Conservation (phyloP, 2,888 invertebrate genomes). For the Pollenia angustigena region DNA sequence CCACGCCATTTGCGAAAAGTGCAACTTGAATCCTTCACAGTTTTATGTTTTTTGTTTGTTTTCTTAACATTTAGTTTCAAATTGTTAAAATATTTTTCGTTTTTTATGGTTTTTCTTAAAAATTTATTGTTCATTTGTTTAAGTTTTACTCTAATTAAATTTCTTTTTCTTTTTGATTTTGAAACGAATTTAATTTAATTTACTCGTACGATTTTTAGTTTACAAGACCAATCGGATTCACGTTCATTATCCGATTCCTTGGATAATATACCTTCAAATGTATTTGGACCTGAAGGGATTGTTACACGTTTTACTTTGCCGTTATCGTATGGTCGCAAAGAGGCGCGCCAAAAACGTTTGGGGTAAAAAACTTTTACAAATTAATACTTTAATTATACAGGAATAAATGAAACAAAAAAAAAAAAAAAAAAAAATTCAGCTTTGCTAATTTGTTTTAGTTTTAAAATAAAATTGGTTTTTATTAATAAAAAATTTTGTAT, state of each 20-base stretch:
- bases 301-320: conserved; percentile 89
- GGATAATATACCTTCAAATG: conserved; percentile 85
- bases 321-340: conserved; percentile 91
- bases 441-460: conserved; percentile 18
- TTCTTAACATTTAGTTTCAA: neutral
- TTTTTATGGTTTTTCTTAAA: neutral
- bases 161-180: conserved; percentile 52
- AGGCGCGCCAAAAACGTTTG: conserved; percentile 91
- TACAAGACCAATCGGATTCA: conserved; percentile 85
- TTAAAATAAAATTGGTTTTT: neutral
- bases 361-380: conserved; percentile 86
- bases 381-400: conserved; percentile 2
- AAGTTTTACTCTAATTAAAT: conserved; percentile 38
- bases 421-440: conserved; percentile 3
- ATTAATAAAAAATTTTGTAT: neutral
- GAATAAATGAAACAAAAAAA: neutral
- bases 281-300: conserved; percentile 86
- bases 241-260: conserved; percentile 86
- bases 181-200: conserved; percentile 61
- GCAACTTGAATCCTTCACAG: neutral
- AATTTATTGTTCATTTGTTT: conserved; percentile 33
- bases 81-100: neutral
- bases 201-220: conserved; percentile 79
- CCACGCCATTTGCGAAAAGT: too few species aligned
- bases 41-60: neutral